Evolutionary conservation across 2,113 vertebrate species (phyloP).

Genomic region (Burhinus oedicnemus): DNA sequence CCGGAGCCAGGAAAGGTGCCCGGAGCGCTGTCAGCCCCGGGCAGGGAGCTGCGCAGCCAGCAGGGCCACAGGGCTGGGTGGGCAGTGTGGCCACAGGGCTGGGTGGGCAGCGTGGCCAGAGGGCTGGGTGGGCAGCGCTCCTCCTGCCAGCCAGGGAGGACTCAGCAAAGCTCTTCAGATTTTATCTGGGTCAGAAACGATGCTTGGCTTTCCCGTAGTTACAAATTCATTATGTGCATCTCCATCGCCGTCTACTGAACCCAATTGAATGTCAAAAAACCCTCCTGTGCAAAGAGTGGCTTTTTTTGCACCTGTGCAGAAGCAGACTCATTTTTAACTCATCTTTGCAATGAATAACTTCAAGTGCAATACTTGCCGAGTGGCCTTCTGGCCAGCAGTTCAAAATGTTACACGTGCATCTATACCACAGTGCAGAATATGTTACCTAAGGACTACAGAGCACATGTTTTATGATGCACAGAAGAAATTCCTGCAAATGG

Average conservation of each 20-base stretch:
- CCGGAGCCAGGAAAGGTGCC: background rate
- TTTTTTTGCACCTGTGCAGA: background rate
- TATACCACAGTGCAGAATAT: background rate
- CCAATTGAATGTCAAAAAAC: background rate
- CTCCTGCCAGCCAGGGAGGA: background rate
- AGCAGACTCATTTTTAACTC: background rate
- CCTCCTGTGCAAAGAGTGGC: background rate
- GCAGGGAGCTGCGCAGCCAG: background rate
- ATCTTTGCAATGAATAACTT: background rate
- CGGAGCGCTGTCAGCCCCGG: background rate
- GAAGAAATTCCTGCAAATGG: background rate
- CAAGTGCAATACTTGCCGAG: background rate
- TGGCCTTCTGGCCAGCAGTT: conserved; percentile 1
- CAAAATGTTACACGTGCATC: background rate
- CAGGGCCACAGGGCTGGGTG: no score
- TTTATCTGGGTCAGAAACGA: background rate
- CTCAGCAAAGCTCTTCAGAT: background rate
- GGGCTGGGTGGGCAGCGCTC: background rate
- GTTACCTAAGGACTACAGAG: background rate
- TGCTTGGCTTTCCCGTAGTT: background rate
- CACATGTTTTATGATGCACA: fast-evolving
- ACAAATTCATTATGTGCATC: background rate
- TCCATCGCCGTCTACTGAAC: background rate
- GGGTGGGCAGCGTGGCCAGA: no score
- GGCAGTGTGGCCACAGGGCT: no score